Evolutionary conservation across 2,113 vertebrate genomes (phyloP).

Genomic region (Ellobius talpinus): DNA sequence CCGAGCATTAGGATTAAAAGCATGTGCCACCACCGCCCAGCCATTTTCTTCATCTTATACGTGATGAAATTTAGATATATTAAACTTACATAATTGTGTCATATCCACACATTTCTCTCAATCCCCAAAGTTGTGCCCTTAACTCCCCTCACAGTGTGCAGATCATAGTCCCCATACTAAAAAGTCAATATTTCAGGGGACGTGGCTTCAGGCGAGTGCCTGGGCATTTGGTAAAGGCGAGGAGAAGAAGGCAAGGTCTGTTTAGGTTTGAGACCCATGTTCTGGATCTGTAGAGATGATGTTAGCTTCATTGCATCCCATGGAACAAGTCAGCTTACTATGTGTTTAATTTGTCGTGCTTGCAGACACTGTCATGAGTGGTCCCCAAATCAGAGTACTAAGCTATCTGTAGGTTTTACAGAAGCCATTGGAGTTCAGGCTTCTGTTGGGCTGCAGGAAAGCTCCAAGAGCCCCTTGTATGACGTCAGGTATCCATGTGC

Average conservation of each 20-base stretch:
- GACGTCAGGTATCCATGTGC: neutral
- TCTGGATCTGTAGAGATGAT: neutral
- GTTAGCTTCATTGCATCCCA: neutral
- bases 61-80: neutral
- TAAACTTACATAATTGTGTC: neutral
- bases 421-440: neutral
- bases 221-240: neutral
- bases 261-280: neutral
- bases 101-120: neutral
- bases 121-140: neutral
- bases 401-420: neutral
- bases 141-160: neutral
- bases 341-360: neutral
- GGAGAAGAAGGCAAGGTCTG: no score
- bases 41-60: neutral
- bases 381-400: neutral
- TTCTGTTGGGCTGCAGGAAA: neutral
- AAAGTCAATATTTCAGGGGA: neutral
- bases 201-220: neutral
- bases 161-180: neutral
- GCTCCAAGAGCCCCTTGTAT: neutral
- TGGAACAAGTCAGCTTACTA: neutral
- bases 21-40: no score
- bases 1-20: no score
- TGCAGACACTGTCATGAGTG: neutral